Conservation (phyloP, 2,797 vertebrate species). For the Scolopax bukidnonensis region DNA sequence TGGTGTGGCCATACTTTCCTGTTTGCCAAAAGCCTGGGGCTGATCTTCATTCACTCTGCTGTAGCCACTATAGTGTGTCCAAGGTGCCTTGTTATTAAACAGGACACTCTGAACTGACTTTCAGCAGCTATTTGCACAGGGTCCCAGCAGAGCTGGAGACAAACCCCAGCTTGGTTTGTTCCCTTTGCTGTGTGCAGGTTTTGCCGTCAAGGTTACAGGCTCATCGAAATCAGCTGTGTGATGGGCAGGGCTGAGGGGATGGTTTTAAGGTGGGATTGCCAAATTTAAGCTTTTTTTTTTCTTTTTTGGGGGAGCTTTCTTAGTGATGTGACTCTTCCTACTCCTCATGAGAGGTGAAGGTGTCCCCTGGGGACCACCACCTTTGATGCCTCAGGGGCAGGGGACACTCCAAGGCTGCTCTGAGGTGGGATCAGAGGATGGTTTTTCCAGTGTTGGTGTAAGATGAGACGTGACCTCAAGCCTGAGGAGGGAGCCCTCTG, state of each 20-base stretch:
- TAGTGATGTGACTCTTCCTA: not conserved
- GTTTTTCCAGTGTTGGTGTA: fast-evolving
- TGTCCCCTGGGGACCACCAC: not conserved
- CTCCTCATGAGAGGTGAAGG: fast-evolving
- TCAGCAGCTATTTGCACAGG: not conserved
- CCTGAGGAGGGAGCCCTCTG: not conserved
- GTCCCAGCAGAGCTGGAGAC: not conserved
- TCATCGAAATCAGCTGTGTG: fast-evolving
- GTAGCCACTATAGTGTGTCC: fast-evolving
- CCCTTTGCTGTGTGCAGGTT: not conserved
- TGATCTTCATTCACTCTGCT: not conserved
- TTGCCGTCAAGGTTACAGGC: fast-evolving
- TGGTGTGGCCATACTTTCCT: not conserved
- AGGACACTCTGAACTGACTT: not conserved
- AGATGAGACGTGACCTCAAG: not conserved
- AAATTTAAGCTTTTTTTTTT: not conserved
- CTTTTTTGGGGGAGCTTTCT: not conserved
- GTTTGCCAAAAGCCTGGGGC: not conserved
- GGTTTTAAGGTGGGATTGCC: fast-evolving
- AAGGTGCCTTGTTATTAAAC: not conserved
- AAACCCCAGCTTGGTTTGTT: not conserved
- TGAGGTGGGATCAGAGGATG: not conserved
- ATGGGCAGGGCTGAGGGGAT: not conserved
- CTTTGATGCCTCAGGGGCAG: fast-evolving
- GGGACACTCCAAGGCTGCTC: not conserved